Evolutionary conservation across 2,888 invertebrate genomes (phyloP).

Genomic region (Harpalus rufipes): DNA sequence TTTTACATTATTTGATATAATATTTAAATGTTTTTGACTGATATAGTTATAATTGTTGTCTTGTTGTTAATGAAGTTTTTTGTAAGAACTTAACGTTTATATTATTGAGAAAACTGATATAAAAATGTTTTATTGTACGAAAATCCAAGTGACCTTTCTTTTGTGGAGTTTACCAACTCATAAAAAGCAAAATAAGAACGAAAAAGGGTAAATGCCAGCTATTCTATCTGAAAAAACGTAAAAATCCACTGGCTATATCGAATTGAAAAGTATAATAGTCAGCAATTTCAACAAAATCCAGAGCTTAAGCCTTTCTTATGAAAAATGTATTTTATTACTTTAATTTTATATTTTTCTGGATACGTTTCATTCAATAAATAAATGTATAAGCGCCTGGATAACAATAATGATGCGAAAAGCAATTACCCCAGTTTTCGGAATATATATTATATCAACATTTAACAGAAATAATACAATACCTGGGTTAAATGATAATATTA

Average conservation of each 20-base stretch:
- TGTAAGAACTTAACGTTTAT: too few species aligned
- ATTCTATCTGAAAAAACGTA: conserved; percentile 4
- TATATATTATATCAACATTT: background rate
- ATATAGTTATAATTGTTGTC: too few species aligned
- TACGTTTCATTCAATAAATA: conserved; percentile 15
- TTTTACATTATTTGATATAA: too few species aligned
- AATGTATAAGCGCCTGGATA: conserved; percentile 1
- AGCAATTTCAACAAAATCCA: conserved; percentile 42
- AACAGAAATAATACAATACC: too few species aligned
- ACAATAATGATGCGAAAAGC: background rate
- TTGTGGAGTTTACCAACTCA: conserved; percentile 5
- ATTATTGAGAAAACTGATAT: background rate
- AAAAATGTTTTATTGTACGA: background rate
- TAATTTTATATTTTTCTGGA: conserved; percentile 24
- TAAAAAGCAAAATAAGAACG: conserved; percentile 13
- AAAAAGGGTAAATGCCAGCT: conserved; percentile 10
- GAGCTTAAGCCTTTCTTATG: conserved; percentile 32
- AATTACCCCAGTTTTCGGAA: background rate
- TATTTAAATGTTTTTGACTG: too few species aligned
- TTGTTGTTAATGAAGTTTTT: too few species aligned
- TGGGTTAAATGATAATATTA: too few species aligned
- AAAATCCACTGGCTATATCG: conserved; percentile 37
- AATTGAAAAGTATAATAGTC: conserved; percentile 51
- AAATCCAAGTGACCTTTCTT: background rate
- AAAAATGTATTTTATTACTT: conserved; percentile 53